Conservation (phyloP, 2,888 invertebrate species). For the Plagodis dolabraria region DNA sequence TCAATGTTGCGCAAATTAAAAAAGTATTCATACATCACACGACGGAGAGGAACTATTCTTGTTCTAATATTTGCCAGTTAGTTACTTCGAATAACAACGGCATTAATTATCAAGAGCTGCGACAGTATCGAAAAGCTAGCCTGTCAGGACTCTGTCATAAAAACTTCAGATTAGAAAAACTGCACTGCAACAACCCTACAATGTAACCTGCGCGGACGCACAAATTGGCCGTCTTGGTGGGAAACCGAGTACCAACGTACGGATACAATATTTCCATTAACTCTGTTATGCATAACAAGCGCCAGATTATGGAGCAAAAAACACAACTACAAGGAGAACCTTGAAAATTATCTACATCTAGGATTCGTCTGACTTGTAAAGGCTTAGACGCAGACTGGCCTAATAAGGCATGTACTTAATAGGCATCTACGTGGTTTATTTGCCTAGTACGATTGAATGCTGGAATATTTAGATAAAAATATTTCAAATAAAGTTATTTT, state of each 20-base stretch:
- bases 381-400: constrained; percentile 12
- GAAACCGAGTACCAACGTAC: constrained; percentile 59
- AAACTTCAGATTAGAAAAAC: no score
- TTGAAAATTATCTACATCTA: constrained; percentile 53
- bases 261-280: constrained; percentile 67
- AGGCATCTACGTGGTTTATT: constrained; percentile 25
- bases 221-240: constrained; percentile 77
- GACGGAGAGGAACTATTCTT: no score
- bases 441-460: not conserved
- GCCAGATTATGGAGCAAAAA: constrained; percentile 51
- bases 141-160: no score
- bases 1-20: no score
- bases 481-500: not conserved
- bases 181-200: constrained; percentile 28
- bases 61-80: no score
- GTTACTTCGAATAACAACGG: no score
- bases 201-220: constrained; percentile 62
- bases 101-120: no score
- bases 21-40: no score
- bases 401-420: constrained; percentile 23
- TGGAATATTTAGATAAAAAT: not conserved
- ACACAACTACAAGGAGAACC: constrained; percentile 49
- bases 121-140: no score
- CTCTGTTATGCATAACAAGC: constrained; percentile 63
- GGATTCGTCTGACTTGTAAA: constrained; percentile 13